Evolutionary conservation across 2,797 vertebrate species (phyloP).

Genomic region (Chiloscyllium punctatum): DNA sequence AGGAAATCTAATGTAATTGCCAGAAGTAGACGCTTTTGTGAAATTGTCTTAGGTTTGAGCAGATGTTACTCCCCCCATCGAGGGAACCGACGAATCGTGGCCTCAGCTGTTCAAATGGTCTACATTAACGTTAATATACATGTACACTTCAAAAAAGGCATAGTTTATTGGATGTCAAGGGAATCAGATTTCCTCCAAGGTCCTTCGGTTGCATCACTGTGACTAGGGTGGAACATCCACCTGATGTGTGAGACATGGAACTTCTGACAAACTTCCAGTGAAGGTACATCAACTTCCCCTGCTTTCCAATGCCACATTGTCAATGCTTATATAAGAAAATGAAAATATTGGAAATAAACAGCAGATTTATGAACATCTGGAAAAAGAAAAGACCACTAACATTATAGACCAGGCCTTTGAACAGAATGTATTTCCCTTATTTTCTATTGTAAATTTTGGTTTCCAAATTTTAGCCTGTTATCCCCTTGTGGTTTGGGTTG

Average conservation of each 20-base stretch:
- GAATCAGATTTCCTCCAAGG: background rate
- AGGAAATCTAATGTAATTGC: background rate
- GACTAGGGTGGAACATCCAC: background rate
- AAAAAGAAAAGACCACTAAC: background rate
- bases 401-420: background rate
- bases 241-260: background rate
- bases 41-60: background rate
- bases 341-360: background rate
- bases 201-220: background rate
- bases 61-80: background rate
- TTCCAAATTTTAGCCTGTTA: background rate
- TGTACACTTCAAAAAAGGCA: background rate
- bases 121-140: background rate
- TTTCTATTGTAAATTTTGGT: background rate
- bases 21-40: background rate
- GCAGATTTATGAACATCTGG: background rate
- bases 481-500: background rate
- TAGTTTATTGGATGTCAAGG: background rate
- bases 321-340: background rate
- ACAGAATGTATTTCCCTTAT: background rate
- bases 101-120: background rate
- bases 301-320: background rate
- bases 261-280: background rate
- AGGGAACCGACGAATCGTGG: background rate
- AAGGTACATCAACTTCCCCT: background rate